A percentile compares a stretch with the other conserved stretches of the same genome.
phyloP scores from a whole-genome alignment of 2,797 vertebrate genomes.

The Mus spretus region DNA sequence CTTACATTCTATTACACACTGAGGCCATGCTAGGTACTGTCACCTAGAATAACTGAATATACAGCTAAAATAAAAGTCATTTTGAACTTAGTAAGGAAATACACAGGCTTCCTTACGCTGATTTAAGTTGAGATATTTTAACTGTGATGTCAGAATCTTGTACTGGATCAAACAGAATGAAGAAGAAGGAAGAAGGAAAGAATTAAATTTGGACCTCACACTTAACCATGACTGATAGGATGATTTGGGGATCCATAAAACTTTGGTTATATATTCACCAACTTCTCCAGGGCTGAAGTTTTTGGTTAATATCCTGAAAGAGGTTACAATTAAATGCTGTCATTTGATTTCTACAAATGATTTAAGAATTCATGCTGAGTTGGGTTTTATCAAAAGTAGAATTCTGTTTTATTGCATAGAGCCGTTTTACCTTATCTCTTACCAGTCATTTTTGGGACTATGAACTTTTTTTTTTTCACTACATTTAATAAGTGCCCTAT shows the following conservation, averaged over 20 bases:
- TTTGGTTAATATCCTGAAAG: constrained; percentile 57
- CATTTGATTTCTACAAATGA: constrained; percentile 53
- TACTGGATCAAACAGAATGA: constrained; percentile 23
- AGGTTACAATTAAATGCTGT: constrained; percentile 55
- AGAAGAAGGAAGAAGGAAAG: constrained; percentile 2
- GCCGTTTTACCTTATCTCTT: constrained; percentile 58
- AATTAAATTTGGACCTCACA: constrained; percentile 8
- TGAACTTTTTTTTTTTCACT: constrained; percentile 32
- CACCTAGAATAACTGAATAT: constrained; percentile 61
- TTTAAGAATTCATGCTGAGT: constrained; percentile 53
- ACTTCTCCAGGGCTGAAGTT: constrained; percentile 22
- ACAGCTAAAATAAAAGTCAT: constrained; percentile 64
- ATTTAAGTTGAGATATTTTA: constrained; percentile 77
- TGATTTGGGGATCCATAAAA: not conserved
- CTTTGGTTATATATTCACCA: not conserved
- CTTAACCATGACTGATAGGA: not conserved
- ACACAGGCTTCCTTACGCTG: constrained; percentile 77
- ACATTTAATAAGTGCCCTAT: constrained; percentile 49
- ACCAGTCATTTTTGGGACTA: constrained; percentile 14
- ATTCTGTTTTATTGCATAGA: constrained; percentile 51
- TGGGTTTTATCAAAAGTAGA: constrained; percentile 54
- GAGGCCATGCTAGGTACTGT: constrained; percentile 51
- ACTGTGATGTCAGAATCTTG: constrained; percentile 47
- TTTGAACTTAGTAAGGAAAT: constrained; percentile 68
- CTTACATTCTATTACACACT: constrained; percentile 56